Evolutionary conservation across 2,797 vertebrate genomes (phyloP).

Genomic region (Pseudopleuronectes americanus): DNA sequence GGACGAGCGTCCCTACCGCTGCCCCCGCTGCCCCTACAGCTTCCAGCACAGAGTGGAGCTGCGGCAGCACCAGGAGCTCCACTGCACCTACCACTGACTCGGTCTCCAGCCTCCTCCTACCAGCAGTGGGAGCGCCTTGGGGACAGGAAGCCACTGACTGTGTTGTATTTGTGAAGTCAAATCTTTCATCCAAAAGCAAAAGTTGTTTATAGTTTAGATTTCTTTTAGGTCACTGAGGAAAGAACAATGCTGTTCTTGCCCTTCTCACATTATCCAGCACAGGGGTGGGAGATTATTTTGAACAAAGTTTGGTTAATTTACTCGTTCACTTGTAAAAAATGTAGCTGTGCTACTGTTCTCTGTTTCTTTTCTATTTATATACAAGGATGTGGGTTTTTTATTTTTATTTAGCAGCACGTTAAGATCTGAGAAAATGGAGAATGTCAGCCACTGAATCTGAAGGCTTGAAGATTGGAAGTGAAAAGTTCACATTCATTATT

Average conservation of each 20-base stretch:
- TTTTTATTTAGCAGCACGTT: too few species aligned
- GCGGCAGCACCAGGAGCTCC: slow-evolving; percentile 72
- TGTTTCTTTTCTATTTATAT: too few species aligned
- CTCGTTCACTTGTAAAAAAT: neutral
- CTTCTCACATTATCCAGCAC: neutral
- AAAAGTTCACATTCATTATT: neutral
- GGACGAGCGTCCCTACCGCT: slow-evolving; percentile 74
- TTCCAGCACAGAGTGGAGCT: slow-evolving; percentile 79
- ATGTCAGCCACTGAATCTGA: too few species aligned
- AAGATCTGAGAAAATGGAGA: too few species aligned
- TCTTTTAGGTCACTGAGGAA: neutral
- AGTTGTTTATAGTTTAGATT: neutral
- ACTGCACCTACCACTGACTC: slow-evolving; percentile 58
- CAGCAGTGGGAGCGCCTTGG: neutral
- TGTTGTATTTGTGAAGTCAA: slow-evolving; percentile 2
- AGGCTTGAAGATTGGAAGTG: neutral
- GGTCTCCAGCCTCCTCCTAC: neutral
- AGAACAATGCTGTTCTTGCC: neutral
- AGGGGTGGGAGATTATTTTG: neutral
- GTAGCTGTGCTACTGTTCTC: too few species aligned
- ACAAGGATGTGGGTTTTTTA: too few species aligned
- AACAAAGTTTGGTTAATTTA: neutral
- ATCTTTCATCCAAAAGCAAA: neutral
- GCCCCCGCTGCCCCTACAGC: slow-evolving; percentile 67
- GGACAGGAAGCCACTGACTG: slow-evolving; percentile 8